A percentile compares a stretch with the other conserved stretches of the same genome.
Conservation (phyloP, 2,888 invertebrate species). For the Microplitis manilae region DNA sequence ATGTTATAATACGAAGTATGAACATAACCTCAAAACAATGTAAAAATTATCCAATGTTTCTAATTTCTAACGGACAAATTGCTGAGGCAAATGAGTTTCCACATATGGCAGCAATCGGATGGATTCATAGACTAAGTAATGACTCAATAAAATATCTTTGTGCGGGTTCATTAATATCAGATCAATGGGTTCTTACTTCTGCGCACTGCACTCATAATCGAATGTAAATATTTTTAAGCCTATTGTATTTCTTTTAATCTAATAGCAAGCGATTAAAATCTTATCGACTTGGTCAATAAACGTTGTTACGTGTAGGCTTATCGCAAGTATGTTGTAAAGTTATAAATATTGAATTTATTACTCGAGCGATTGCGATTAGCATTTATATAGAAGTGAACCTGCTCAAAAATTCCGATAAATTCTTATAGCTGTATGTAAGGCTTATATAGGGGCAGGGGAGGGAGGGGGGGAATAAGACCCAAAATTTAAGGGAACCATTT, state of each 20-base stretch:
- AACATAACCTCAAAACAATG: constrained; percentile 27
- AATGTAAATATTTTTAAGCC: constrained; percentile 29
- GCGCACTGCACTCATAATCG: constrained; percentile 48
- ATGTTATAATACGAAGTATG: not conserved
- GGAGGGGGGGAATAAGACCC: no score
- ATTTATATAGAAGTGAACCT: no score
- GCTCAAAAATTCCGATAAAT: no score
- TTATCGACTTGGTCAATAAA: no score
- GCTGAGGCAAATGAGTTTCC: constrained; percentile 43
- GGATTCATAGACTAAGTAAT: constrained; percentile 30
- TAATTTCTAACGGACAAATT: constrained; percentile 40
- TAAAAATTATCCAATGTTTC: constrained; percentile 25
- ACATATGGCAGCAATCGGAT: constrained; percentile 50
- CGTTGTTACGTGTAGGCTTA: no score
- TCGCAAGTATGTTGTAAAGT: no score
- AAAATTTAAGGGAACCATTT: no score
- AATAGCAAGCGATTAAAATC: not conserved
- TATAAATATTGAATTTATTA: no score
- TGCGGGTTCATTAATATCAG: constrained; percentile 48
- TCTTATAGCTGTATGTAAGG: no score
- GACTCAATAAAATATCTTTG: constrained; percentile 43
- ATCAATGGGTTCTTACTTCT: constrained; percentile 48
- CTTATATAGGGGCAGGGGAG: no score
- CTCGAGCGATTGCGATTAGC: no score
- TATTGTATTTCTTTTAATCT: not conserved